Conservation (phyloP, 2,797 vertebrate species). For the Coreius guichenoti region DNA sequence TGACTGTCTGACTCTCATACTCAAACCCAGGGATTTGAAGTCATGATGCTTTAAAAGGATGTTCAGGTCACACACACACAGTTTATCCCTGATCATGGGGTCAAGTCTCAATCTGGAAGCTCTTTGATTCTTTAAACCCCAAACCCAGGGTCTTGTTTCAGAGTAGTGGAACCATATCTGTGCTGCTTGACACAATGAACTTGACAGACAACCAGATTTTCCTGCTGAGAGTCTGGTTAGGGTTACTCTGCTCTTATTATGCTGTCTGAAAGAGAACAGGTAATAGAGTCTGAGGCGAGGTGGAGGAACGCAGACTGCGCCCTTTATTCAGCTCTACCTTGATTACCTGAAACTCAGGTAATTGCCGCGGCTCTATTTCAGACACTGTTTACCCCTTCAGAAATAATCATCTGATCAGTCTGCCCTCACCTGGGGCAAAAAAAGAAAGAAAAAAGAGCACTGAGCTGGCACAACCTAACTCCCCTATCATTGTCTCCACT, state of each 20-base stretch:
- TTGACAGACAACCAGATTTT: constrained; percentile 94
- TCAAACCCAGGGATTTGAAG: not conserved
- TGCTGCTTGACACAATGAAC: constrained; percentile 88
- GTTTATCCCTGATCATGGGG: constrained; percentile 72
- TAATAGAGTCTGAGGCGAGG: constrained; percentile 87
- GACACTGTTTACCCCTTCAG: constrained; percentile 82
- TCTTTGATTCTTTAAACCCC: constrained; percentile 80
- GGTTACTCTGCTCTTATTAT: constrained; percentile 88
- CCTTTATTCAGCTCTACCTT: constrained; percentile 82
- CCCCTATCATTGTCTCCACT: constrained; percentile 69
- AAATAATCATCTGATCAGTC: constrained; percentile 89
- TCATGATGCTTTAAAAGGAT: constrained; percentile 19
- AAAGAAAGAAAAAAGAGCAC: constrained; percentile 62
- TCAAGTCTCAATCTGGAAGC: constrained; percentile 73
- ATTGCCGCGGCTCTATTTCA: constrained; percentile 85
- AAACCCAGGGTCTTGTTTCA: constrained; percentile 79
- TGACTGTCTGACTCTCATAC: not conserved
- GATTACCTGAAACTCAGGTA: constrained; percentile 84
- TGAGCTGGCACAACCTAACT: constrained; percentile 79
- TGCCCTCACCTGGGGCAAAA: constrained; percentile 69
- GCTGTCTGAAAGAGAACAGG: constrained; percentile 86
- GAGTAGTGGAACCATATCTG: constrained; percentile 85
- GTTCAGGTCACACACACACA: constrained; percentile 39
- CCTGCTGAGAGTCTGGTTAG: constrained; percentile 86
- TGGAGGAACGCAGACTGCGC: constrained; percentile 62